Conservation (phyloP, 2,888 invertebrate species). For the Pherbina coryleti region DNA sequence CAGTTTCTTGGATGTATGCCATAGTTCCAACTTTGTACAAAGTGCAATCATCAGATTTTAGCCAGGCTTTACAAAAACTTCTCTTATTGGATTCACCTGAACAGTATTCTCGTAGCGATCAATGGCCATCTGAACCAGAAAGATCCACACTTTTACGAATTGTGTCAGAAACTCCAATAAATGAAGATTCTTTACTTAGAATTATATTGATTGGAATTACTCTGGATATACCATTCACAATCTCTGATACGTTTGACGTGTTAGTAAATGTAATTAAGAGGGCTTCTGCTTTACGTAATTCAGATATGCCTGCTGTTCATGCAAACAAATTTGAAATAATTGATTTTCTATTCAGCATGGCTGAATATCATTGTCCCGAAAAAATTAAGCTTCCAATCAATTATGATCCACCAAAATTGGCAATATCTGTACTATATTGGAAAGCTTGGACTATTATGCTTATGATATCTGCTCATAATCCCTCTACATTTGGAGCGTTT, state of each 20-base stretch:
- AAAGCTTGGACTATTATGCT: conserved; percentile 91
- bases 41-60: conserved; percentile 79
- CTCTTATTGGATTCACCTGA: conserved; percentile 83
- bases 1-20: conserved; percentile 90
- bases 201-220: conserved; percentile 83
- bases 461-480: conserved; percentile 93
- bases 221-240: conserved; percentile 83
- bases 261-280: conserved; percentile 87
- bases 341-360: conserved; percentile 90
- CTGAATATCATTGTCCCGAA: conserved; percentile 92
- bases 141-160: conserved; percentile 82
- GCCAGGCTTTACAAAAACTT: conserved; percentile 83
- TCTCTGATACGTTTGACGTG: conserved; percentile 88
- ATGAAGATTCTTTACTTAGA: conserved; percentile 85
- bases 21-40: conserved; percentile 81
- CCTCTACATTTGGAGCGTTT: conserved; percentile 84
- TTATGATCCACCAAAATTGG: conserved; percentile 85
- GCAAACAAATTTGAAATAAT: conserved; percentile 87
- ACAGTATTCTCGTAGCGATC: conserved; percentile 84
- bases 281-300: conserved; percentile 82
- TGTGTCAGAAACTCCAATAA: conserved; percentile 89
- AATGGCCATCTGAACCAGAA: conserved; percentile 94
- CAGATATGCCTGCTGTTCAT: conserved; percentile 79
- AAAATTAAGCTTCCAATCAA: conserved; percentile 89
- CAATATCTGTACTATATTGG: conserved; percentile 94